Percentiles rank a stretch among this genome's conserved stretches.
phyloP scores from a whole-genome alignment of 2,888 invertebrate genomes.

The Eupithecia pulchellata region DNA sequence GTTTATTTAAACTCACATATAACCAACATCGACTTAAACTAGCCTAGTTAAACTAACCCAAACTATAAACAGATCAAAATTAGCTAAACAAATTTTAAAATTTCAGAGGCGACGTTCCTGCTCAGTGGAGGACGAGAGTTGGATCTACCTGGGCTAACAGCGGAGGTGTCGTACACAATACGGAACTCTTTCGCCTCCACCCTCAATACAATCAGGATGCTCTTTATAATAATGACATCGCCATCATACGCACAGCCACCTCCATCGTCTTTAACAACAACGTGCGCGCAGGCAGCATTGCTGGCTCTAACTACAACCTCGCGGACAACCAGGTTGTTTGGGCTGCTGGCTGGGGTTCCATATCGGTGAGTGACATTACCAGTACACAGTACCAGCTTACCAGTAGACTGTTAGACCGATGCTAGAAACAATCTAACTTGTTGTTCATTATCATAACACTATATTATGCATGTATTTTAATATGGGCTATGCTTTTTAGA shows the following conservation, averaged over 20 bases:
- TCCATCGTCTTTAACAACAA: constrained; percentile 37
- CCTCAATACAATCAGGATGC: constrained; percentile 55
- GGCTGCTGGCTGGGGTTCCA: constrained; percentile 67
- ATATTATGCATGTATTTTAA: background rate
- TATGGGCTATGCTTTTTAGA: constrained; percentile 38
- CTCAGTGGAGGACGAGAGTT: constrained; percentile 56
- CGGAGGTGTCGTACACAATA: constrained; percentile 54
- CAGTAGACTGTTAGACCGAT: too few relatives aligned
- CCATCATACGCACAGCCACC: constrained; percentile 50
- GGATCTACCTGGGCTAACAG: constrained; percentile 61
- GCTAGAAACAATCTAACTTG: too few relatives aligned
- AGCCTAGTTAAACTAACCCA: background rate
- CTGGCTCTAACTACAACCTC: constrained; percentile 56
- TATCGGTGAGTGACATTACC: constrained; percentile 50
- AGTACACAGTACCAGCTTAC: background rate
- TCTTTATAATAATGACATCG: constrained; percentile 54
- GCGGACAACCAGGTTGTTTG: constrained; percentile 58
- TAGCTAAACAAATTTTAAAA: background rate
- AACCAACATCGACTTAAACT: background rate
- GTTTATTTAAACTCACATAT: too few relatives aligned
- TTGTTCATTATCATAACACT: too few relatives aligned
- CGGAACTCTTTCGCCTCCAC: constrained; percentile 51
- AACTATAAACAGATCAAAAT: background rate
- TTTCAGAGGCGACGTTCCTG: background rate
- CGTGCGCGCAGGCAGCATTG: constrained; percentile 39